Base-by-base conservation (phyloP, 2,888 invertebrate genomes). In the Rhagophthalmus giganteus region DNA sequence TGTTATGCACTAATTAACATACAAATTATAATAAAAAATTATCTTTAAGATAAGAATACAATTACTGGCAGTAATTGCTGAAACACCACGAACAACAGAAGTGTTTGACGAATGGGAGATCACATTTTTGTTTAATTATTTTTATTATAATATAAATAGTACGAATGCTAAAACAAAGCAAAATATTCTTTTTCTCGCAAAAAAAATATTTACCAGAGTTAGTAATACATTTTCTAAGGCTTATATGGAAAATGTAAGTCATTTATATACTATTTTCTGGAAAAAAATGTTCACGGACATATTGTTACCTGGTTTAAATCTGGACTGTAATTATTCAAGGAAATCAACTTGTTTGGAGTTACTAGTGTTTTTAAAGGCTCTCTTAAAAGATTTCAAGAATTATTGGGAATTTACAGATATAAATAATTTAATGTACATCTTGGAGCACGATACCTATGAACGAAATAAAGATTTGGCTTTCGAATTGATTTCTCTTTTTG, bases 61-160 rank as follows among this genome's bases (percentile, higher is more conserved):
- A 57, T 81, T 85, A 0, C 76, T 91, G 37, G 80, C 83, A 0
- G 73, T 91, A 11, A 70, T 93, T 20, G 84, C 87, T 38, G 89
- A 90, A 64, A 85, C 83, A 1, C 84, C 83, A 38, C 88, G 87
- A 69, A 82, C 82, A 1, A 89, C 91, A 1, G 87, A 90, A 66
- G 59, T 75, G 7, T 81, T 88, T 57, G 69, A 78, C 0, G 46
- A 67, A 0, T 74, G 75, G 28, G 92, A 93, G 66, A 76, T 92
- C 24, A 68, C 79, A 1, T 77, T 85, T 9, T 73, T 90, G 13
- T 69, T 81, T 6, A 71, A 73, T 24, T 90, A 84, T 72, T 66
- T 91, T 24, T 72, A 75, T 10, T 82, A 83, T 67, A 92, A 91
- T 74, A 76, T 86, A 35, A 84, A 84, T 58, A 81, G 81, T 41